Evolutionary conservation across 2,888 invertebrate species (phyloP).

Genomic region (Polietes domitor): DNA sequence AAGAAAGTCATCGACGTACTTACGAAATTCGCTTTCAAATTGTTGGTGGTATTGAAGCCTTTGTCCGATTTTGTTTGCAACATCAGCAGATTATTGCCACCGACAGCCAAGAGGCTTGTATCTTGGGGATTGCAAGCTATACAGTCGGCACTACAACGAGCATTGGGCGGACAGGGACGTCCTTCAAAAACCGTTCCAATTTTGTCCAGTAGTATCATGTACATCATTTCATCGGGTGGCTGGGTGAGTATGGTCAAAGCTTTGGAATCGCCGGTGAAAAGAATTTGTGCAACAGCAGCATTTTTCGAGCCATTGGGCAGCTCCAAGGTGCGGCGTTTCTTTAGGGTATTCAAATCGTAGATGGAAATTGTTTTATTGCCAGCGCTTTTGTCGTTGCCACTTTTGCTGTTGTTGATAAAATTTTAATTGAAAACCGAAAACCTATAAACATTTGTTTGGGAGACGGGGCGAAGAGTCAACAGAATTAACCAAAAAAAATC

Average conservation of each 20-base stretch:
- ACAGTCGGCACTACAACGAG: constrained; percentile 75
- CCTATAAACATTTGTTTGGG: too few species aligned
- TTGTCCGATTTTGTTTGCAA: constrained; percentile 87
- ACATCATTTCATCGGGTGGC: constrained; percentile 85
- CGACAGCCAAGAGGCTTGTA: constrained; percentile 85
- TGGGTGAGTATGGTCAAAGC: constrained; percentile 90
- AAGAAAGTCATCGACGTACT: constrained; percentile 91
- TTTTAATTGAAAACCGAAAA: too few species aligned
- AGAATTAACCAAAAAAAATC: too few species aligned
- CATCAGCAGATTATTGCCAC: constrained; percentile 84
- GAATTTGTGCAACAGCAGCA: constrained; percentile 70
- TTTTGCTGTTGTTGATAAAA: not conserved
- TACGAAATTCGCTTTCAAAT: constrained; percentile 89
- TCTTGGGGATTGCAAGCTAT: constrained; percentile 84
- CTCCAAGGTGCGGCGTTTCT: constrained; percentile 85
- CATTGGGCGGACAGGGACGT: constrained; percentile 74
- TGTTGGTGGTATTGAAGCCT: constrained; percentile 84
- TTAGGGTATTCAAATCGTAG: constrained; percentile 87
- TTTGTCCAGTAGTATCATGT: constrained; percentile 90
- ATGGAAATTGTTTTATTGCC: constrained; percentile 78
- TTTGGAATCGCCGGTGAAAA: constrained; percentile 90
- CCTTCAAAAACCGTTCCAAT: constrained; percentile 78
- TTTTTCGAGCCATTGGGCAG: constrained; percentile 82
- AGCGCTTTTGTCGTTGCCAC: constrained; percentile 56
- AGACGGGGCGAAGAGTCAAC: too few species aligned